Percentiles rank a stretch among this genome's conserved stretches.
These are phyloP conservation scores for Eudemis profundana DNA, from an alignment of 2,888 invertebrate genomes.

Conservation along the genomic window DNA sequence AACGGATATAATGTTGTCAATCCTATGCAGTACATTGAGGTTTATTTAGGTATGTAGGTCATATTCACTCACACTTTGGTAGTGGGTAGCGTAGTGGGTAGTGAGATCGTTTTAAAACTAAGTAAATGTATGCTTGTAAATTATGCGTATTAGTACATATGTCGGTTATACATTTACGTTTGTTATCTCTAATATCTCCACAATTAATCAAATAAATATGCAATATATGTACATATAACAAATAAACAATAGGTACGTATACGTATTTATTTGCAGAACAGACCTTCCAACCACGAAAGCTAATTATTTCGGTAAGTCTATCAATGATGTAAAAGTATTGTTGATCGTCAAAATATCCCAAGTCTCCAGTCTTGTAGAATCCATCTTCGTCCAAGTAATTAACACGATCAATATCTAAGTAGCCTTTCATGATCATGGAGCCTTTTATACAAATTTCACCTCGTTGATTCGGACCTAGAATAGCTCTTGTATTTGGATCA, in stretches of 20 bases:
- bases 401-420: neutral
- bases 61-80: too few species aligned
- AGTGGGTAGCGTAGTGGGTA: too few species aligned
- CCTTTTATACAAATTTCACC: constrained; percentile 37
- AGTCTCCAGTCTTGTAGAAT: constrained; percentile 27
- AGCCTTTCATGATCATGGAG: constrained; percentile 23
- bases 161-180: too few species aligned
- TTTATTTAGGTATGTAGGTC: too few species aligned
- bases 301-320: constrained; percentile 19
- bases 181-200: too few species aligned
- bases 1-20: too few species aligned
- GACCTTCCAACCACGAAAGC: neutral
- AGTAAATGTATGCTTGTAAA: neutral
- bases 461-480: constrained; percentile 24
- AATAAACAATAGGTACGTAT: too few species aligned
- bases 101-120: neutral
- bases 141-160: too few species aligned
- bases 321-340: constrained; percentile 23
- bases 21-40: too few species aligned
- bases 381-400: constrained; percentile 19
- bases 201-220: too few species aligned
- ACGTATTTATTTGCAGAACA: too few species aligned
- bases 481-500: constrained; percentile 1
- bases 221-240: too few species aligned
- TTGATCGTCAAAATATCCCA: constrained; percentile 35